Percentiles rank a stretch among this genome's conserved stretches.
These are phyloP conservation scores for Steatornis caripensis DNA, from an alignment of 2,113 vertebrate species.

Conservation along the genomic window DNA sequence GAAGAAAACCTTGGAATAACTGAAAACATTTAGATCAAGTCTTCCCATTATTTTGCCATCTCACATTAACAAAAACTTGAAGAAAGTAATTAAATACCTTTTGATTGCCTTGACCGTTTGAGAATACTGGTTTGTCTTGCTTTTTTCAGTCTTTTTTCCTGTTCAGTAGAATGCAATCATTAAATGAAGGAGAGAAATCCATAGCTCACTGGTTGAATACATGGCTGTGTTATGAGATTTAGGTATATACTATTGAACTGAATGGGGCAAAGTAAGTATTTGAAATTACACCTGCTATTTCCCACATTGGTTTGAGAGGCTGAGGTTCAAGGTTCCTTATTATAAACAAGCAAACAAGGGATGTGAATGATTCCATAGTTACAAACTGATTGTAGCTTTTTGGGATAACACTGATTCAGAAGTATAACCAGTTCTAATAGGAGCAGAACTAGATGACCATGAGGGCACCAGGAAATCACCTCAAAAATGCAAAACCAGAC, in stretches of 20 bases:
- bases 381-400: background rate
- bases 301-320: background rate
- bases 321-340: background rate
- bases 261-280: background rate
- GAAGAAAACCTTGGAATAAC: background rate
- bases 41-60: background rate
- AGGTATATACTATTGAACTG: background rate
- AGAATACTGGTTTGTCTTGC: background rate
- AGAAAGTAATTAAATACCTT: background rate
- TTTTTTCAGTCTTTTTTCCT: background rate
- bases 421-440: background rate
- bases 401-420: background rate
- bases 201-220: background rate
- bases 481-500: background rate
- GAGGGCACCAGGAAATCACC: background rate
- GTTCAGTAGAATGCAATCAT: background rate
- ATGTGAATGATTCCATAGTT: background rate
- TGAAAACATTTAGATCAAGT: background rate
- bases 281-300: background rate
- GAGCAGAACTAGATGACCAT: background rate
- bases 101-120: background rate
- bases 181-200: background rate
- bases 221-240: background rate
- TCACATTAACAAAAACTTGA: background rate
- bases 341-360: background rate